phyloP scores from a whole-genome alignment of 2,113 vertebrate genomes.

The Calyptomena viridis region DNA sequence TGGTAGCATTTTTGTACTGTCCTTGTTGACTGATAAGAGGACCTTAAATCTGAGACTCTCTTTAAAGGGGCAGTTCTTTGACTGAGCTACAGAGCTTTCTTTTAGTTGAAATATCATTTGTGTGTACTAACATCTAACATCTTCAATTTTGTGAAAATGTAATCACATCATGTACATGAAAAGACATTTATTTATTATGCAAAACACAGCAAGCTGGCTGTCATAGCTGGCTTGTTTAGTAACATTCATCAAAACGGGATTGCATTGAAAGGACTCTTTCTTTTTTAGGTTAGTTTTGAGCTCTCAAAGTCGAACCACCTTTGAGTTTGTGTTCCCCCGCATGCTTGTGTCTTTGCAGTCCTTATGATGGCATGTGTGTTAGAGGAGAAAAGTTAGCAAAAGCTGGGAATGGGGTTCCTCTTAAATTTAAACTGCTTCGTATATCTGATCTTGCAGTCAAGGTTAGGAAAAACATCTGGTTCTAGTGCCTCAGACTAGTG shows the following conservation, averaged over 20 bases:
- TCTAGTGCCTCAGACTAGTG: neutral
- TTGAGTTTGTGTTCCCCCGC: neutral
- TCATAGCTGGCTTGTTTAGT: neutral
- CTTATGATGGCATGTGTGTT: fast-evolving
- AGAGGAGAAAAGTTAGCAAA: neutral
- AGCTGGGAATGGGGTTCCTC: neutral
- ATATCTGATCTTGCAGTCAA: neutral
- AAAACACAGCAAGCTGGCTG: neutral
- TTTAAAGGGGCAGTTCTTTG: neutral
- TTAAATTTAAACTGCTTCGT: neutral
- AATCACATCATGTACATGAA: fast-evolving
- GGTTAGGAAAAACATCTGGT: neutral
- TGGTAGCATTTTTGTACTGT: neutral
- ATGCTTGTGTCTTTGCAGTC: neutral
- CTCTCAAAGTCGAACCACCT: neutral
- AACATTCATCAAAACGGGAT: neutral
- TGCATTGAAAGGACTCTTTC: neutral
- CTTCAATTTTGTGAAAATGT: neutral
- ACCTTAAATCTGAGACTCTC: fast-evolving
- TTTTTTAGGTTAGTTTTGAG: neutral
- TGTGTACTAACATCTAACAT: neutral
- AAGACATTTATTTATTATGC: neutral
- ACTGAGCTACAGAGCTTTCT: neutral
- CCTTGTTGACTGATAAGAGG: neutral
- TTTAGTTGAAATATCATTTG: neutral